Conservation (phyloP, 1,140 invertebrate genomes). For the Ceratitis capitata region DNA sequence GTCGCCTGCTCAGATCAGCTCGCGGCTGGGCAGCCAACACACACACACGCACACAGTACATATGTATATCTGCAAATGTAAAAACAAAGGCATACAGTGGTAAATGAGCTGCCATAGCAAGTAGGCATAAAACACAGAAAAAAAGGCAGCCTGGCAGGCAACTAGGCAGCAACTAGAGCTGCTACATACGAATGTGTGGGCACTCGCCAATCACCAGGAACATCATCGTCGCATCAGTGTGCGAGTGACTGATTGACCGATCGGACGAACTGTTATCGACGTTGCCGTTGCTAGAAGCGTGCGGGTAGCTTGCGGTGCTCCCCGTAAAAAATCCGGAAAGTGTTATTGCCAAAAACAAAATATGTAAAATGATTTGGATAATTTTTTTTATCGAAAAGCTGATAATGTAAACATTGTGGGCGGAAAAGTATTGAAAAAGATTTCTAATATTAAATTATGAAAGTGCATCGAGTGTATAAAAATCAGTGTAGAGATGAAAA, state of each 20-base stretch:
- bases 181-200: too few relatives aligned
- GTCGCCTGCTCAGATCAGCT: conserved; percentile 16
- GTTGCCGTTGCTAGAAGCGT: neutral
- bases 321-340: neutral
- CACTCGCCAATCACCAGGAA: conserved; percentile 6
- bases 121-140: neutral
- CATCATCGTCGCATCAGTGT: neutral
- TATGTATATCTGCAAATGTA: too few relatives aligned
- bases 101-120: neutral
- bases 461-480: neutral
- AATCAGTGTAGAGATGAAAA: too few relatives aligned
- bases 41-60: neutral
- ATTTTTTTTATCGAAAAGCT: neutral
- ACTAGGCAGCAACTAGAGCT: too few relatives aligned
- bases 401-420: neutral
- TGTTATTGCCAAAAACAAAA: neutral
- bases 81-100: too few relatives aligned
- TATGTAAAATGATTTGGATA: too few relatives aligned
- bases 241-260: conserved; percentile 24
- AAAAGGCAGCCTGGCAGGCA: conserved; percentile 1
- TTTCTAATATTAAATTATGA: neutral
- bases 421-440: neutral
- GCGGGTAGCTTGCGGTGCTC: conserved; percentile 3
- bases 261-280: neutral
- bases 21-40: neutral